Evolutionary conservation across 2,888 invertebrate species (phyloP).

Genomic region (Mythimna vitellina): DNA sequence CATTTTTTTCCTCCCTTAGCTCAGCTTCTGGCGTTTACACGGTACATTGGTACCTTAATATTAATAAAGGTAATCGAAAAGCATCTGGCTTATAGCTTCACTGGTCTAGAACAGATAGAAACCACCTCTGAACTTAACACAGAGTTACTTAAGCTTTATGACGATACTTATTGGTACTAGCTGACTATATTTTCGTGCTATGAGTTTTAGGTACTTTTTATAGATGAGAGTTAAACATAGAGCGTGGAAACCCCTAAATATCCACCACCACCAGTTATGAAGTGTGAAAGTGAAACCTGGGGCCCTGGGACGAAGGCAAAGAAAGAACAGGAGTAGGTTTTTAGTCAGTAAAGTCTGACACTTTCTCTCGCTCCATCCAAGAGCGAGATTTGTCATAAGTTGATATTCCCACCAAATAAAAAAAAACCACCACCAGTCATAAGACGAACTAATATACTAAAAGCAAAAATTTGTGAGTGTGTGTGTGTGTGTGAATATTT

Average conservation of each 20-base stretch:
- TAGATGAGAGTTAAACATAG: slow-evolving; percentile 31
- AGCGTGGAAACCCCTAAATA: background rate
- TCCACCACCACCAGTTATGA: no score
- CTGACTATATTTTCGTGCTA: slow-evolving; percentile 13
- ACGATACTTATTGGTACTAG: slow-evolving; percentile 16
- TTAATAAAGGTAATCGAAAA: slow-evolving; percentile 7
- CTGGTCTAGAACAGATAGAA: slow-evolving; percentile 38
- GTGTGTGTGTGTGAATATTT: no score
- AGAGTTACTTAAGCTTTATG: slow-evolving; percentile 28
- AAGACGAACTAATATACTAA: no score
- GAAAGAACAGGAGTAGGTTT: no score
- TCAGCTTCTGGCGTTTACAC: background rate
- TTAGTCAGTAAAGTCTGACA: no score
- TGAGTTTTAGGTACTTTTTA: slow-evolving; percentile 43
- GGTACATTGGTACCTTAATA: background rate
- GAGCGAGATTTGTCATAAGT: no score
- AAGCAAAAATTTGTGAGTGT: no score
- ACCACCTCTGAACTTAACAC: slow-evolving; percentile 23
- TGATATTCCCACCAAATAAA: no score
- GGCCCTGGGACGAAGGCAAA: no score
- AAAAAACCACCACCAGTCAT: no score
- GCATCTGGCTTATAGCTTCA: slow-evolving; percentile 43
- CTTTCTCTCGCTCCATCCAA: no score
- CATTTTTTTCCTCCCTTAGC: background rate
- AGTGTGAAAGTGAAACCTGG: no score